phyloP scores from a whole-genome alignment of 2,888 invertebrate genomes.

The Lamproptera curius region DNA sequence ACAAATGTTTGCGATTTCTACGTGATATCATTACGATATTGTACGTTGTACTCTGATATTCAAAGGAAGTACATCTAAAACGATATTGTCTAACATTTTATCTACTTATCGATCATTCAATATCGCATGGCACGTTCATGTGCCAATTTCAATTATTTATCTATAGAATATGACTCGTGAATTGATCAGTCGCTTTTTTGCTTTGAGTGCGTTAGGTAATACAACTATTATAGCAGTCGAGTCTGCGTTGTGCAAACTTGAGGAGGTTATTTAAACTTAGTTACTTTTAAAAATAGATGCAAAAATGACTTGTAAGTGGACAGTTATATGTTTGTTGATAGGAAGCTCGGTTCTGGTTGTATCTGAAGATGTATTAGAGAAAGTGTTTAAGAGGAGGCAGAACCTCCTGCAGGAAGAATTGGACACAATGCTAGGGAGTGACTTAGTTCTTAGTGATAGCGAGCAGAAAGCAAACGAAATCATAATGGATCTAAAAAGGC shows the following conservation, averaged over 20 bases:
- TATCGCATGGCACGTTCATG: conserved; percentile 1
- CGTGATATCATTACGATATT: neutral
- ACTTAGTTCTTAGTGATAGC: conserved; percentile 63
- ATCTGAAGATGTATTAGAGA: conserved; percentile 29
- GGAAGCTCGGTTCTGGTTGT: conserved; percentile 13
- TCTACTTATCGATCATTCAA: conserved; percentile 6
- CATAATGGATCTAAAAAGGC: conserved; percentile 76
- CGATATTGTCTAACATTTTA: conserved; percentile 6
- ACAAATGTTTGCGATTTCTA: neutral
- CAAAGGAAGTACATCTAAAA: neutral
- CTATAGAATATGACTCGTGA: neutral
- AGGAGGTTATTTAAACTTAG: conserved; percentile 9
- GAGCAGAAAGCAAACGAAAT: conserved; percentile 77
- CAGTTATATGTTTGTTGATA: conserved; percentile 23
- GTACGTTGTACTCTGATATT: neutral
- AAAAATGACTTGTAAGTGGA: conserved; percentile 37
- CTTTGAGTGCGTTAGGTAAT: neutral
- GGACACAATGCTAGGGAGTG: conserved; percentile 69
- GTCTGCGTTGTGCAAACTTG: too few species aligned
- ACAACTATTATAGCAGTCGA: too few species aligned
- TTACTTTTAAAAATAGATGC: neutral
- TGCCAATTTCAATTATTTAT: neutral
- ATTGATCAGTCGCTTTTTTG: neutral
- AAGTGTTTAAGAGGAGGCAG: conserved; percentile 47
- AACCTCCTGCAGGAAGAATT: conserved; percentile 68